phyloP scores from a whole-genome alignment of 2,113 vertebrate genomes.

The Prietella phreatophila region DNA sequence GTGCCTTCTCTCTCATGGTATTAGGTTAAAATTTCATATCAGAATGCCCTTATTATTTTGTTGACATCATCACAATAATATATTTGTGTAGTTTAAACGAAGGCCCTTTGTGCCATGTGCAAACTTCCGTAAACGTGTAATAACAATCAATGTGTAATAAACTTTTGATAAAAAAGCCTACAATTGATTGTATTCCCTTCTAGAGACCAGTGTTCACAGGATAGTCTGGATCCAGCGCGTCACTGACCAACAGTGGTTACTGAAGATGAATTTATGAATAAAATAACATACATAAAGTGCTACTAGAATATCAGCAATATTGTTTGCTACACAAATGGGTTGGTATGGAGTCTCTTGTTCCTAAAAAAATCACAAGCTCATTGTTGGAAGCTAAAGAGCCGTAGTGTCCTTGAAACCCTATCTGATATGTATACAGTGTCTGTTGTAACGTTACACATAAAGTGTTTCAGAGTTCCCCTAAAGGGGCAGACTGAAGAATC shows the following conservation, averaged over 20 bases:
- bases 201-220: not conserved
- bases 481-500: not conserved
- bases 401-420: not conserved
- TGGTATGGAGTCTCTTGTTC: not conserved
- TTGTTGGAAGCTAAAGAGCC: not conserved
- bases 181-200: not conserved
- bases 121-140: not conserved
- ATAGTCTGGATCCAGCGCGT: not conserved
- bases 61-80: not conserved
- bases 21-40: not conserved
- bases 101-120: not conserved
- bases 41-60: not conserved
- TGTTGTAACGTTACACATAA: not conserved
- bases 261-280: not conserved
- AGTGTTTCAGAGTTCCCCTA: not conserved
- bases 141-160: not conserved
- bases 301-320: not conserved
- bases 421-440: not conserved
- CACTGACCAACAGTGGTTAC: not conserved
- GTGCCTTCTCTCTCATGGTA: not conserved
- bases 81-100: not conserved
- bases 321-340: not conserved
- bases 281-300: not conserved
- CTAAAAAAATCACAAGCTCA: not conserved
- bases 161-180: not conserved